Conservation (phyloP, 92 coral and sea anemone species). For the Plumapathes pennacea region DNA sequence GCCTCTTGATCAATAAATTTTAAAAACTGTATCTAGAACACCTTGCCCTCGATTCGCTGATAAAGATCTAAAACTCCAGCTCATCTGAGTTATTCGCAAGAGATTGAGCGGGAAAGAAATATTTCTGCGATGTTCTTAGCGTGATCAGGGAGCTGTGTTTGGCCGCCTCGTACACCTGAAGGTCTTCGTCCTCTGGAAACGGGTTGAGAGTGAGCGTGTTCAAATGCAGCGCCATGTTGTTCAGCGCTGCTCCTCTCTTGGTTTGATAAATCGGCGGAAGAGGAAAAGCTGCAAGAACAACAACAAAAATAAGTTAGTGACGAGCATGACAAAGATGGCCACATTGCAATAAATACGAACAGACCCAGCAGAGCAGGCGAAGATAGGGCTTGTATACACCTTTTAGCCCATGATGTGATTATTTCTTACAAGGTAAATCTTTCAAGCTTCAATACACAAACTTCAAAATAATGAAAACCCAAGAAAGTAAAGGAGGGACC, state of each 20-base stretch:
- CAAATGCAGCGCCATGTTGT: conserved; percentile 84
- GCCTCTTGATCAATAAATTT: too few relatives aligned
- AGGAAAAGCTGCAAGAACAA: conserved; percentile 55
- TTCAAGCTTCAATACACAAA: neutral
- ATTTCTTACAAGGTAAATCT: too few relatives aligned
- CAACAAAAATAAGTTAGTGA: neutral
- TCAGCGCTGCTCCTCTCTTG: conserved; percentile 61
- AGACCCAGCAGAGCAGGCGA: too few relatives aligned
- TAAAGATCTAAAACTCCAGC: too few relatives aligned
- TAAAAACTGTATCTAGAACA: too few relatives aligned
- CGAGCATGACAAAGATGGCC: too few relatives aligned
- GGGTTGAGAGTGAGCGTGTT: conserved; percentile 93
- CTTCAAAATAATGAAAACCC: neutral
- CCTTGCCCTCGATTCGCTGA: too few relatives aligned
- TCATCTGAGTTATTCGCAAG: too few relatives aligned
- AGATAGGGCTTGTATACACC: too few relatives aligned
- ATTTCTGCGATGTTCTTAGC: conserved; percentile 88
- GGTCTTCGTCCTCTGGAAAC: conserved; percentile 72
- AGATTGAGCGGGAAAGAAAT: conserved; percentile 88
- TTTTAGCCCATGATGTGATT: too few relatives aligned
- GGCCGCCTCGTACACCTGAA: conserved; percentile 73
- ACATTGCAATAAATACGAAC: too few relatives aligned
- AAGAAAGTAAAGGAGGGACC: neutral
- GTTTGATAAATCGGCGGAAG: conserved; percentile 86
- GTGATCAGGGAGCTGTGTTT: conserved; percentile 79